Evolutionary conservation across 2,797 vertebrate species (phyloP).

Genomic region (Pteropus rufus): DNA sequence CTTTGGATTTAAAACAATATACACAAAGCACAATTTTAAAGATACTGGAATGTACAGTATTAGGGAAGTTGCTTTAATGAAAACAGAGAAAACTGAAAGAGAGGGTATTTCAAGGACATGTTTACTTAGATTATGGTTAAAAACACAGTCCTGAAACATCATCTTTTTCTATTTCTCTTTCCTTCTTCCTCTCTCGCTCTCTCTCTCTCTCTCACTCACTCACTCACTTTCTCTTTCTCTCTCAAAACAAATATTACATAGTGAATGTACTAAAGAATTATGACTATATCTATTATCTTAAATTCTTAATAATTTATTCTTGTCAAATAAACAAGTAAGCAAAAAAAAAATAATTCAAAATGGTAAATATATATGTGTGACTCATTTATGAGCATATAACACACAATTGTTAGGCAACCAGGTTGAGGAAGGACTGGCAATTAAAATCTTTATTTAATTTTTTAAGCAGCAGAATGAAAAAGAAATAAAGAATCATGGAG

Average conservation of each 20-base stretch:
- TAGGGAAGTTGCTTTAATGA: neutral
- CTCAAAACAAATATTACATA: neutral
- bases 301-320: conserved; percentile 4
- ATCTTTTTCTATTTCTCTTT: neutral
- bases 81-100: neutral
- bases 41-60: neutral
- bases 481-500: neutral
- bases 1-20: neutral
- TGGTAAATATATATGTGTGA: neutral
- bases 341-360: neutral
- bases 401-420: neutral
- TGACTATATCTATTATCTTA: neutral
- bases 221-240: neutral
- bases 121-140: neutral
- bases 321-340: neutral
- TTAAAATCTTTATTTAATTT: neutral
- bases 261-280: neutral
- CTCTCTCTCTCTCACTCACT: neutral
- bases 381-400: neutral
- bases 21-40: neutral
- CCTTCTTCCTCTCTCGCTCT: neutral
- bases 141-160: neutral
- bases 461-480: neutral
- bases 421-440: neutral
- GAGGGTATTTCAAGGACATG: neutral